Evolutionary conservation across 2,797 vertebrate species (phyloP), one percentile per base, ranked within the genome.

Genomic region (Thalassophryne amazonica): DNA sequence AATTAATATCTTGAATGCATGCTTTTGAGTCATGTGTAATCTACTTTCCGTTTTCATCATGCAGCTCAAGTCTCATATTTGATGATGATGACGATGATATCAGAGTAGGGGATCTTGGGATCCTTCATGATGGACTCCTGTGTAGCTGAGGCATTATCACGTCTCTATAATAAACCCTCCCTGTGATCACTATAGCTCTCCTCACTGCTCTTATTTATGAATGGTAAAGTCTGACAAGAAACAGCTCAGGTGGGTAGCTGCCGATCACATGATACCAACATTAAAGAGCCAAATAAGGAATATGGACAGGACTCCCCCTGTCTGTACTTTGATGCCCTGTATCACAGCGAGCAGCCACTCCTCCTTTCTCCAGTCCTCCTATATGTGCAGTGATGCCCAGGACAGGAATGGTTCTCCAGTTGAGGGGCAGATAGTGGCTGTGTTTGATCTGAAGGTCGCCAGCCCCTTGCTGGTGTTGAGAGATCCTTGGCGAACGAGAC

Each of bases 371-470:
- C 22, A 23, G 39, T 41, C 53, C 70, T 69, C 53, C n/a, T n/a
- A 69, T 76, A 70, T 81, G 73, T 68, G 76, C 63, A 48, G 54
- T 17, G 24, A 78, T 69, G 57, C 69, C 5, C 68, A 58, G 57
- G 54, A 51, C 68, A 49, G 42, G 50, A 66, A 39, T 0, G 62
- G 62, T 24, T 66, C 43, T 52, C 53, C 23, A 60, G 61, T 64
- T 2, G 14, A 53, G 21, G 8, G 16, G 15, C 92, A 92, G 94
- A 96, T 94, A 93, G 93, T 93, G 89, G 87, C 91, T 92, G 92
- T 93, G 95, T 95, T 98, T 97, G 94, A 96, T 98, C 94, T 92
- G 94, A 96, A 97, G 96, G 96, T 97, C 93, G 92, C 93, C 90
- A 90, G 92, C 81, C 88, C 78, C 86, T 91, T 87, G 84, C 89